Conservation (phyloP, 2,113 vertebrate genomes). For the Saimiri boliviensis region DNA sequence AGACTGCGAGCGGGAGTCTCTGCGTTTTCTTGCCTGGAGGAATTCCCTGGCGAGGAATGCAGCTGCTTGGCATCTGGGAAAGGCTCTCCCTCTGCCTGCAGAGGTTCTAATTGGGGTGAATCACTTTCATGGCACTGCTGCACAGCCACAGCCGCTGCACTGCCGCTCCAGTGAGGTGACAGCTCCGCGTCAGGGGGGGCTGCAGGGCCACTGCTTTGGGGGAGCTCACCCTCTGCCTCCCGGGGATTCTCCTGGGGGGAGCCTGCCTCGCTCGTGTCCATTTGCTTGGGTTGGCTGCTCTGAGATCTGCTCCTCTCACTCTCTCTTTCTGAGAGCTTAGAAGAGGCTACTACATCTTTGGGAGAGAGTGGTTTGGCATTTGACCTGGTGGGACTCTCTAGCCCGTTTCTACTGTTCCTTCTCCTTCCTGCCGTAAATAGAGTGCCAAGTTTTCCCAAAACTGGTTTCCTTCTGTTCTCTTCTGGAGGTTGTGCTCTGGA, state of each 20-base stretch:
- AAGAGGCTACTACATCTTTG: constrained; percentile 3
- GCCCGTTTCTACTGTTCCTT: constrained; percentile 78
- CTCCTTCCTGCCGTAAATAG: constrained; percentile 84
- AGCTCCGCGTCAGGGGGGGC: constrained; percentile 72
- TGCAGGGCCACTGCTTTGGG: neutral
- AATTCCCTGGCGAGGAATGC: constrained; percentile 61
- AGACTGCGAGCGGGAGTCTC: constrained; percentile 3
- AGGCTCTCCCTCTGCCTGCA: constrained; percentile 68
- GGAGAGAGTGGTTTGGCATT: constrained; percentile 64
- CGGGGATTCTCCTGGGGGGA: neutral
- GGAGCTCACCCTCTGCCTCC: neutral
- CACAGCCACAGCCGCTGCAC: constrained; percentile 69
- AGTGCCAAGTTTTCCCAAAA: constrained; percentile 86
- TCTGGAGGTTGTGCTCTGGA: constrained; percentile 84
- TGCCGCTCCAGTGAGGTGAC: constrained; percentile 75
- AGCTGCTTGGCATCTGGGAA: constrained; percentile 73
- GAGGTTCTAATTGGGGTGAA: constrained; percentile 73
- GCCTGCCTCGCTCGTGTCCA: neutral
- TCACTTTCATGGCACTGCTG: constrained; percentile 45
- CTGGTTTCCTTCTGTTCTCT: constrained; percentile 86
- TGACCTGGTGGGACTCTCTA: constrained; percentile 70
- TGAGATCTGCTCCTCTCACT: neutral
- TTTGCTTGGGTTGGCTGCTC: neutral
- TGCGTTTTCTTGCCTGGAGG: constrained; percentile 53
- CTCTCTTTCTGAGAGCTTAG: neutral